Evolutionary conservation across 1,140 invertebrate species (phyloP).

Genomic region (Drosophila funebris): DNA sequence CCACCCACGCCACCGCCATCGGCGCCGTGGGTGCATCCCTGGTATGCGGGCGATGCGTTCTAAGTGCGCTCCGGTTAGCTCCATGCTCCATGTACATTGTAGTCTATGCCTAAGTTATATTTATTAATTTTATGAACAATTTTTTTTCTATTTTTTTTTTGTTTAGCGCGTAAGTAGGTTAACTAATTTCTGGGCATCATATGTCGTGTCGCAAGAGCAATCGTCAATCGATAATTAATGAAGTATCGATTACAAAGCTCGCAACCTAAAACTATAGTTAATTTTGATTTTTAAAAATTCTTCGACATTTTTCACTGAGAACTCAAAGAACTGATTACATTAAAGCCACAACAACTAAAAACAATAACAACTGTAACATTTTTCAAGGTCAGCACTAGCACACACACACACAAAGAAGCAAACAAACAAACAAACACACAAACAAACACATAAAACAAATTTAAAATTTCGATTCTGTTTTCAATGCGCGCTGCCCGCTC

Average conservation of each 20-base stretch:
- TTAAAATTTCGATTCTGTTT: conserved; percentile 29
- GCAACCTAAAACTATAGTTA: conserved; percentile 30
- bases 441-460: not conserved
- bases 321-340: conserved; percentile 81
- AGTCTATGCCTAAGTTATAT: conserved; percentile 28
- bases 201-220: conserved; percentile 53
- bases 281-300: conserved; percentile 25
- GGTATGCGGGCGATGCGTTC: conserved; percentile 82
- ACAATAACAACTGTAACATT: conserved; percentile 18
- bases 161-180: conserved; percentile 66
- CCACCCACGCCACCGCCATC: conserved; percentile 83
- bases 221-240: conserved; percentile 37
- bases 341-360: conserved; percentile 30
- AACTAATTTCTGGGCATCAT: conserved; percentile 74
- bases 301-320: conserved; percentile 55
- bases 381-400: conserved; percentile 21
- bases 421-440: not conserved
- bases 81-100: conserved; percentile 26
- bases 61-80: conserved; percentile 28
- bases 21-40: conserved; percentile 83
- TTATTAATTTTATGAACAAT: not conserved
- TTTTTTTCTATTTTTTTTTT: conserved; percentile 37
- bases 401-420: not conserved
- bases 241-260: conserved; percentile 20
- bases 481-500: conserved; percentile 20